Base-by-base conservation (phyloP, 1,140 invertebrate genomes). In the Coptotermes formosanus region DNA sequence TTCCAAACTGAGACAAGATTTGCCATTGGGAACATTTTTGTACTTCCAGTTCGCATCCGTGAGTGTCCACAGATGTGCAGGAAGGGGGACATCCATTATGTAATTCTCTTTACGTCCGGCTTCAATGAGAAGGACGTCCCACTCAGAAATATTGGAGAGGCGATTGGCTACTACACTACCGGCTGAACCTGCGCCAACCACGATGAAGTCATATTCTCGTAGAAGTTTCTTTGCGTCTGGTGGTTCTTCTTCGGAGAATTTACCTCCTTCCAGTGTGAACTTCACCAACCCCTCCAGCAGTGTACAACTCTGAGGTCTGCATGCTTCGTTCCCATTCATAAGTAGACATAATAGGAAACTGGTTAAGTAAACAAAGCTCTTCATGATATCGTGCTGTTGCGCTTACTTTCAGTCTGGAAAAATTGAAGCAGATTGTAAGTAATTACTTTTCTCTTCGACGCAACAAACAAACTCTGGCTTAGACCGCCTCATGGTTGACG, bases 141-240 rank as follows among this genome's bases (percentile, higher is more conserved):
- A 88, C 45, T 90, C 59, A 7, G 55, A 75, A 19, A 88, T 87
- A 84, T 90, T 88, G 38, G 89, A 90, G 38, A 93, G 88, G 30
- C 93, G 88, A 87, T 90, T 92, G 0, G 93, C 93, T 45, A 93
- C 69, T 16, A 93, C 92, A 83, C 90, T 89, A 25, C 93, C 93
- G 12, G 92, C 91, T 4, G 92, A 92, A 55, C 93, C 93, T 23
- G 90, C 92, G 7, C 93, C 93, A 86, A 93, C 91, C 45, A 88
- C 64, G 38, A 88, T 87, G 82, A 89, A 89, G 81, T 88, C 87
- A 83, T 89, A 88, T 43, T 88, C 87, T 38, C 2, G 45, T 9
- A 32, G 45, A 30, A 84, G 19, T 25, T 9, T 25, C n/a, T n/a
- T 9, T 75, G 64, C n/a, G 16, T 75, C 25, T 75, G 25, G 64